Conservation (phyloP, 1,140 invertebrate genomes). For the Leguminivora glycinivorella region DNA sequence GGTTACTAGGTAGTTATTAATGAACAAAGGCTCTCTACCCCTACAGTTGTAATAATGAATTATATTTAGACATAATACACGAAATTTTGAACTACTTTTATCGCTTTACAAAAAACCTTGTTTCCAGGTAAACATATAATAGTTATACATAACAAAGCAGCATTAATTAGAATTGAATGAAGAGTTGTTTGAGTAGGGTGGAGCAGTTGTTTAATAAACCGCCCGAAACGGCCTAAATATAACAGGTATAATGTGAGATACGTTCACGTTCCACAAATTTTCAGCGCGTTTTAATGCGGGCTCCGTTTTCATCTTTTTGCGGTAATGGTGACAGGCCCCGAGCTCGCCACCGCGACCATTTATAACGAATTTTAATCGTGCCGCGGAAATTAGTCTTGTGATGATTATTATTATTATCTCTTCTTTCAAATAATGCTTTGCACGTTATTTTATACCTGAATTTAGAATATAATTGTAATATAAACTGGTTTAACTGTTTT, state of each 20-base stretch:
- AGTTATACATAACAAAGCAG: not conserved
- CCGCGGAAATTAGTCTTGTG: slow-evolving; percentile 60
- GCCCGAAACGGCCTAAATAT: not conserved
- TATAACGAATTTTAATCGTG: slow-evolving; percentile 63
- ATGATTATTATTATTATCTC: slow-evolving; percentile 44
- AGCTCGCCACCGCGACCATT: slow-evolving; percentile 47
- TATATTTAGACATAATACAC: too few relatives aligned
- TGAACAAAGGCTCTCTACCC: too few relatives aligned
- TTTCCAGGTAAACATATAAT: not conserved
- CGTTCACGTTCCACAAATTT: slow-evolving; percentile 41
- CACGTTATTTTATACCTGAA: not conserved
- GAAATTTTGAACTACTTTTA: too few relatives aligned
- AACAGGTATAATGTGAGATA: slow-evolving; percentile 33
- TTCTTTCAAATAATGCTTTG: slow-evolving; percentile 31
- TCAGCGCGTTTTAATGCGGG: slow-evolving; percentile 45
- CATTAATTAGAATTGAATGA: slow-evolving; percentile 22
- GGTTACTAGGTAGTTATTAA: too few relatives aligned
- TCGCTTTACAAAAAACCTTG: not conserved
- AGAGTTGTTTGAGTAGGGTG: slow-evolving; percentile 7
- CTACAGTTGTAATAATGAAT: too few relatives aligned
- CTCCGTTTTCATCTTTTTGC: slow-evolving; percentile 52
- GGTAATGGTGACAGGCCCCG: slow-evolving; percentile 53
- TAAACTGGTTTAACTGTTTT: not conserved
- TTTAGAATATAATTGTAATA: too few relatives aligned
- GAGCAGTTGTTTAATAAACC: slow-evolving; percentile 13